Conservation (phyloP, 1,140 invertebrate genomes). For the Meloidogyne exigua region DNA sequence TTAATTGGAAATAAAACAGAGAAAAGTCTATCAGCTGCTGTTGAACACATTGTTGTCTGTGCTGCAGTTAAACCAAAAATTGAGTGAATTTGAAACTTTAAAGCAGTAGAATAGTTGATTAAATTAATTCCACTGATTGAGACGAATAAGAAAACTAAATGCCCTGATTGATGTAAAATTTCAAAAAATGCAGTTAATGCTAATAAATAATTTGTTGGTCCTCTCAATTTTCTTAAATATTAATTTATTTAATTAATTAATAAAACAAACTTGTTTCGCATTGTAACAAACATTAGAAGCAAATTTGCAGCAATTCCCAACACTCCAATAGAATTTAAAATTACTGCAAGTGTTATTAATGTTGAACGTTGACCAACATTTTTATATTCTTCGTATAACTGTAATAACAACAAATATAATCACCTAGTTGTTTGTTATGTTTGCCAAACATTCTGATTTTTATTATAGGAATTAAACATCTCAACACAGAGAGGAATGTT, state of each 20-base stretch:
- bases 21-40: conserved; percentile 13
- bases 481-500: no score
- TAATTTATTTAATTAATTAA: not conserved
- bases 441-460: no score
- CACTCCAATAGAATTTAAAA: not conserved
- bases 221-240: not conserved
- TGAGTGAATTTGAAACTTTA: conserved; percentile 10
- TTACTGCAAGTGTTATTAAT: conserved; percentile 7
- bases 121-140: conserved; percentile 13
- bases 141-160: conserved; percentile 2
- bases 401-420: not conserved
- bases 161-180: conserved; percentile 13
- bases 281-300: conserved; percentile 17
- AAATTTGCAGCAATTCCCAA: conserved; percentile 10
- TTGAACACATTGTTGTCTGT: conserved; percentile 6
- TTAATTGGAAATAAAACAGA: conserved; percentile 3
- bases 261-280: not conserved
- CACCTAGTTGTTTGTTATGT: no score
- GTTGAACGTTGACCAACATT: not conserved
- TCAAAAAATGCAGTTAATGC: conserved; percentile 24
- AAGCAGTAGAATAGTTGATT: conserved; percentile 1
- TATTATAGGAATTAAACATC: no score
- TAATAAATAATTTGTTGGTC: conserved; percentile 16
- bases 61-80: conserved; percentile 12
- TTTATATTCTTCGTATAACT: conserved; percentile 7